phyloP scores from a whole-genome alignment of 1,140 invertebrate species.

The Panagrolaimus sp. region DNA sequence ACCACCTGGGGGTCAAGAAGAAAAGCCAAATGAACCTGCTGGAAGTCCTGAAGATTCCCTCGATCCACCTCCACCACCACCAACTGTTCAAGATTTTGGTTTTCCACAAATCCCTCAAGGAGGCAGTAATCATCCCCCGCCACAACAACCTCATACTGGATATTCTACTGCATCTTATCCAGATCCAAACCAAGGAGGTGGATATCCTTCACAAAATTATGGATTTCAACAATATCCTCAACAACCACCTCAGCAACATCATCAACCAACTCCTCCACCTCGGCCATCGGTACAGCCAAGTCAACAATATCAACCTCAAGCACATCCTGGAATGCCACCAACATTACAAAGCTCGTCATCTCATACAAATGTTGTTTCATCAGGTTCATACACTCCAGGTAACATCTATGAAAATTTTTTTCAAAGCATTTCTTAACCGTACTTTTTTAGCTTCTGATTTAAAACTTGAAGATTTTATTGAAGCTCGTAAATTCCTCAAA shows the following conservation, averaged over 20 bases:
- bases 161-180: neutral
- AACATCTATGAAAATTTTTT: too few relatives aligned
- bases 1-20: slow-evolving; percentile 65
- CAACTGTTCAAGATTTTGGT: neutral
- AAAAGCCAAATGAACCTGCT: slow-evolving; percentile 6
- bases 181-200: neutral
- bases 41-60: slow-evolving; percentile 16
- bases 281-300: slow-evolving; percentile 2
- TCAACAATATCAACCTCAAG: slow-evolving; percentile 6
- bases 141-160: neutral
- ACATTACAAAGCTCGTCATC: too few relatives aligned
- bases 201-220: too few relatives aligned
- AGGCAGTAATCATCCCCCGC: too few relatives aligned
- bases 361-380: neutral
- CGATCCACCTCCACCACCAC: slow-evolving; percentile 22
- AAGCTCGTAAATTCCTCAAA: slow-evolving; percentile 41
- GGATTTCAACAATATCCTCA: neutral
- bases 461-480: slow-evolving; percentile 37
- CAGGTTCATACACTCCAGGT: neutral
- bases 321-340: slow-evolving; percentile 5
- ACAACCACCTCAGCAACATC: neutral
- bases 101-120: slow-evolving; percentile 8
- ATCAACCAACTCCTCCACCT: neutral
- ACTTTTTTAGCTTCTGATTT: neutral
- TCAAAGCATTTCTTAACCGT: slow-evolving; percentile 18